phyloP scores from a whole-genome alignment of 2,797 vertebrate genomes.

The Parauchenoglanis punctatus region DNA sequence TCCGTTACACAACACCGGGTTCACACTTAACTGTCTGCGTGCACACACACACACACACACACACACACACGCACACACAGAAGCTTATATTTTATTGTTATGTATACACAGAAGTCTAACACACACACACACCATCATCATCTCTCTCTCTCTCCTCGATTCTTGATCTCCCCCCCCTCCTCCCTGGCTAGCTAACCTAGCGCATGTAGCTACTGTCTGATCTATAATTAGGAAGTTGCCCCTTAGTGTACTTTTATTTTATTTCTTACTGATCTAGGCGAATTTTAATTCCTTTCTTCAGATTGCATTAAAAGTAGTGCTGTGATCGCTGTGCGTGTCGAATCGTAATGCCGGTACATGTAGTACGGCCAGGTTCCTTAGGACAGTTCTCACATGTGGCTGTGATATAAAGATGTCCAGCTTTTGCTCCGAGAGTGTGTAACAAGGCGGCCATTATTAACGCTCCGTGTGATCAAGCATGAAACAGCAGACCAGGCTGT shows the following conservation, averaged over 20 bases:
- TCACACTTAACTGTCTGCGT: background rate
- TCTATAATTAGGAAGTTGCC: background rate
- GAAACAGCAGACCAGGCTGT: constrained; percentile 33
- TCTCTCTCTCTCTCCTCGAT: background rate
- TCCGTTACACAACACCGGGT: background rate
- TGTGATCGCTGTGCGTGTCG: too few species aligned
- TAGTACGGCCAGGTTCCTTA: too few species aligned
- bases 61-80: background rate
- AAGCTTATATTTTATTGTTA: background rate
- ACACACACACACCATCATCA: too few species aligned
- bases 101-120: background rate
- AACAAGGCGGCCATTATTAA: constrained; percentile 72
- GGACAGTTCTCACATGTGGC: background rate
- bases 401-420: background rate
- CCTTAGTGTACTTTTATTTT: too few species aligned
- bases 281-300: too few species aligned
- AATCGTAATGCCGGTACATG: too few species aligned
- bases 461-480: constrained; percentile 49
- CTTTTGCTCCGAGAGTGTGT: background rate
- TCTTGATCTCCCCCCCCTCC: background rate
- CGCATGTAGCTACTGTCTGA: background rate
- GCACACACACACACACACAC: background rate
- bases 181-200: background rate
- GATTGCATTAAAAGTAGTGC: too few species aligned
- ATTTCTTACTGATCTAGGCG: too few species aligned